phyloP scores from a whole-genome alignment of 1,140 invertebrate genomes.

The Drosophila kohkoa region DNA sequence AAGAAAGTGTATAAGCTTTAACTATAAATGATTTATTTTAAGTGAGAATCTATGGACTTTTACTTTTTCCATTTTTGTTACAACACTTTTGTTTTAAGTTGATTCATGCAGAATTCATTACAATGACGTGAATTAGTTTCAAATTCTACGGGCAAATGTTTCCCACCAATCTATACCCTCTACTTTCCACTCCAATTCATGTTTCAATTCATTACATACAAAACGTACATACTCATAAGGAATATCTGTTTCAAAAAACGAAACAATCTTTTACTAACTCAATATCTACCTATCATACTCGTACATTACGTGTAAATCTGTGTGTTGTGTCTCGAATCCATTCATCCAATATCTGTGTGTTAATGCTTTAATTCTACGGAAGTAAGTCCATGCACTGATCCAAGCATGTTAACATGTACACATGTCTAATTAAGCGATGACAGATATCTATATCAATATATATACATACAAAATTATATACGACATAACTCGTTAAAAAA shows the following conservation, averaged over 20 bases:
- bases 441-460: conserved; percentile 17
- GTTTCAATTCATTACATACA: conserved; percentile 21
- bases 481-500: conserved; percentile 11
- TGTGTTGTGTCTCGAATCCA: conserved; percentile 41
- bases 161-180: conserved; percentile 49
- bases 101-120: conserved; percentile 1
- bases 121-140: conserved; percentile 3
- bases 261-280: conserved; percentile 1
- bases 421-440: conserved; percentile 11
- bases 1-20: conserved; percentile 40
- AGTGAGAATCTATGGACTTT: conserved; percentile 59
- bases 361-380: conserved; percentile 33
- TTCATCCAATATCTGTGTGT: conserved; percentile 25
- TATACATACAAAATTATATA: conserved; percentile 13
- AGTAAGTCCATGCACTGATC: conserved; percentile 40
- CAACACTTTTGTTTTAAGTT: conserved; percentile 10
- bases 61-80: conserved; percentile 33
- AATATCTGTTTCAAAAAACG: neutral
- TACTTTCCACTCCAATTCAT: conserved; percentile 6
- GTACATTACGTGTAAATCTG: conserved; percentile 27
- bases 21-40: conserved; percentile 56
- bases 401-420: conserved; percentile 17
- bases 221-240: conserved; percentile 16
- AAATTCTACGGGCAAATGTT: conserved; percentile 32
- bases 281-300: conserved; percentile 11